Percentiles rank a stretch among this genome's conserved stretches.
Evolutionary conservation across 2,113 vertebrate genomes (phyloP).

Genomic region (Prionailurus bengalensis): DNA sequence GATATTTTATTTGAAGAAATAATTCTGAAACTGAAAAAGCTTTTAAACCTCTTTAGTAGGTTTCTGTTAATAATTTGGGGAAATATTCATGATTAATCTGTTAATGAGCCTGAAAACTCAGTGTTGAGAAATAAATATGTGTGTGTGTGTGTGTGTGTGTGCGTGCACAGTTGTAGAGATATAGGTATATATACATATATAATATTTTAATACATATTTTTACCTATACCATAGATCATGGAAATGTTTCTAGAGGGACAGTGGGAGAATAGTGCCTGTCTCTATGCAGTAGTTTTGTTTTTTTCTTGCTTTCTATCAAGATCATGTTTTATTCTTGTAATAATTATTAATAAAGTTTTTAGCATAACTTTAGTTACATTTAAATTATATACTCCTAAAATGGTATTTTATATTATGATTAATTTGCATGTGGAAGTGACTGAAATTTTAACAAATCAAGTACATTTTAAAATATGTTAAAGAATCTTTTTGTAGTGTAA

Average conservation of each 20-base stretch:
- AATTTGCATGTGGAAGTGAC: not conserved
- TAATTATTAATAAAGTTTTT: not conserved
- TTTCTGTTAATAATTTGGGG: not conserved
- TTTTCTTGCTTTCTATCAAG: not conserved
- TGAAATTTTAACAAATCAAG: not conserved
- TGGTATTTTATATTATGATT: conserved; percentile 30
- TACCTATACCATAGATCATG: not conserved
- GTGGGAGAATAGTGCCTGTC: not conserved
- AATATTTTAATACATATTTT: not conserved
- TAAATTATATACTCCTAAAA: not conserved
- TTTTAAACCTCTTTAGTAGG: not conserved
- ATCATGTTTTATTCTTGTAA: not conserved
- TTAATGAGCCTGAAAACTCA: conserved; percentile 1
- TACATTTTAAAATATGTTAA: conserved; percentile 36
- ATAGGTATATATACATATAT: not conserved
- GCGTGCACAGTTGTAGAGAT: not conserved
- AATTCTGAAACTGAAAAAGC: not conserved
- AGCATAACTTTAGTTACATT: not conserved
- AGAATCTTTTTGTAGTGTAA: not conserved
- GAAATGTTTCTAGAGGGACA: not conserved
- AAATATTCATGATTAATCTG: conserved; percentile 26
- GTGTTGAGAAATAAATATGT: not conserved
- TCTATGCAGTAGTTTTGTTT: not conserved
- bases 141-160: not conserved
- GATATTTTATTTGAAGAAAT: not conserved